Evolutionary conservation across 2,797 vertebrate genomes (phyloP).

Genomic region (Adrianichthys oophorus): DNA sequence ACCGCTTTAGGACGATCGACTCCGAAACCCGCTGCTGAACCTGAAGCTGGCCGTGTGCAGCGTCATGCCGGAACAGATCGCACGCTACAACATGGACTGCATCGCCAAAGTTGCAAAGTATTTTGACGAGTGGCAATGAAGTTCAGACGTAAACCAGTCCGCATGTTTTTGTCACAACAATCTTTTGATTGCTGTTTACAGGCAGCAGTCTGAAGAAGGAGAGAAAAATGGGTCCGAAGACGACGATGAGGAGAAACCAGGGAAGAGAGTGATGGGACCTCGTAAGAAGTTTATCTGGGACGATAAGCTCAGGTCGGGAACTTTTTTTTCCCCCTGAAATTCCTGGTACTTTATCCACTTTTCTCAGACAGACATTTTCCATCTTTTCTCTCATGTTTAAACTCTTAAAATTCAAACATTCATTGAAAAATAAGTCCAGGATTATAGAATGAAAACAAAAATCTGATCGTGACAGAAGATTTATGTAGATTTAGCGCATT

Average conservation of each 20-base stretch:
- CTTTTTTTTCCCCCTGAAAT: background rate
- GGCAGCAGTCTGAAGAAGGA: constrained; percentile 89
- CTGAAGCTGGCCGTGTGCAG: constrained; percentile 94
- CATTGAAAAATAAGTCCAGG: too few relatives aligned
- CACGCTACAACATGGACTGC: constrained; percentile 95
- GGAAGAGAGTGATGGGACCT: constrained; percentile 93
- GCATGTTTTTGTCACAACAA: too few relatives aligned
- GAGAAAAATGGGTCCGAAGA: constrained; percentile 95
- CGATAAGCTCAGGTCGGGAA: constrained; percentile 89
- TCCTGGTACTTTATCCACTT: too few relatives aligned
- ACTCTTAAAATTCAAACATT: too few relatives aligned
- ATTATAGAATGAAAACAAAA: too few relatives aligned
- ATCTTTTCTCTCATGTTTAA: too few relatives aligned
- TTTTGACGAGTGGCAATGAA: constrained; percentile 10
- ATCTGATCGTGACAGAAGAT: too few relatives aligned
- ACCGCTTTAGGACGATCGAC: constrained; percentile 86
- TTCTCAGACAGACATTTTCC: too few relatives aligned
- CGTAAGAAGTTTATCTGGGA: constrained; percentile 98
- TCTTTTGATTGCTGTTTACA: constrained; percentile 40
- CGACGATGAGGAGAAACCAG: constrained; percentile 96
- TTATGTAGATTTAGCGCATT: too few relatives aligned
- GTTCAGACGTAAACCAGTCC: background rate
- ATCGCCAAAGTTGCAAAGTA: constrained; percentile 95
- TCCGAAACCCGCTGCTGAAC: constrained; percentile 90
- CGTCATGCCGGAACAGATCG: constrained; percentile 95